Percentiles rank a stretch among this genome's conserved stretches.
phyloP scores from a whole-genome alignment of 2,113 vertebrate species.

The Ranitomeya variabilis region DNA sequence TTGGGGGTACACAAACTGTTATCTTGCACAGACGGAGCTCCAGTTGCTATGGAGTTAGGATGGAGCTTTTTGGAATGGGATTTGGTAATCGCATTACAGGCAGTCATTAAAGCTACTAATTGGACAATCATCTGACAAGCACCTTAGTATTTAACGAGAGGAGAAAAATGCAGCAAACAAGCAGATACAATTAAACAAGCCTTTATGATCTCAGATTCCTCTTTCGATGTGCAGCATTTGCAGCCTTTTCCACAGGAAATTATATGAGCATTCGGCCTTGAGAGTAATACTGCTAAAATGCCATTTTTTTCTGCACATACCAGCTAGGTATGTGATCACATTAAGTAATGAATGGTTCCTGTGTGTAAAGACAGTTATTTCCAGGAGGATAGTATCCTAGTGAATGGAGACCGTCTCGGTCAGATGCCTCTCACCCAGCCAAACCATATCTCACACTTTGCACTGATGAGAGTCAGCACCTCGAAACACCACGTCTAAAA shows the following conservation, averaged over 20 bases:
- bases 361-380: neutral
- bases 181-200: constrained; percentile 64
- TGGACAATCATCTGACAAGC: constrained; percentile 65
- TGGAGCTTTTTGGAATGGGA: constrained; percentile 55
- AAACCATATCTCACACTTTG: too few relatives aligned
- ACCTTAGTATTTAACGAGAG: constrained; percentile 64
- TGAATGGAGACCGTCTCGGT: neutral
- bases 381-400: too few relatives aligned
- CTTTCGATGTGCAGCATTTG: constrained; percentile 12
- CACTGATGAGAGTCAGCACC: too few relatives aligned
- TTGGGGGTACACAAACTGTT: constrained; percentile 48
- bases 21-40: constrained; percentile 67
- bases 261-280: neutral
- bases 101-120: constrained; percentile 65
- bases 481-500: too few relatives aligned
- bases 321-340: neutral
- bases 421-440: too few relatives aligned
- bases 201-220: constrained; percentile 55
- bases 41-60: constrained; percentile 65
- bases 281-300: neutral
- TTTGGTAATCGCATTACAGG: constrained; percentile 53
- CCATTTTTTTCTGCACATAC: neutral
- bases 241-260: constrained; percentile 13
- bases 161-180: constrained; percentile 64
- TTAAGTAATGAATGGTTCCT: neutral